phyloP scores from a whole-genome alignment of 1,140 invertebrate genomes.

The Sycophaga agraensis region DNA sequence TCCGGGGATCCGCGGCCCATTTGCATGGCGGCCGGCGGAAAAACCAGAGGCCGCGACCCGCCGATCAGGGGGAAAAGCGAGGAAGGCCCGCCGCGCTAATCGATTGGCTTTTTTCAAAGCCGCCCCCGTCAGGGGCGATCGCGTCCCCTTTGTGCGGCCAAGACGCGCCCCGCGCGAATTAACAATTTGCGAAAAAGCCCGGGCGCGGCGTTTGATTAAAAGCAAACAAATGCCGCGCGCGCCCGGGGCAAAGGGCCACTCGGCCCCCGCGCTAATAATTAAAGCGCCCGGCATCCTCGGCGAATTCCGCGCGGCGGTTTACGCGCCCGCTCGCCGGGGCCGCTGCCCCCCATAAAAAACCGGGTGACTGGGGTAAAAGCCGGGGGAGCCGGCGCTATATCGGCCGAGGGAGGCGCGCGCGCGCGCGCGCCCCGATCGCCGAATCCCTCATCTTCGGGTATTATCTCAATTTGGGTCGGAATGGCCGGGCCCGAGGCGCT shows the following conservation, averaged over 20 bases:
- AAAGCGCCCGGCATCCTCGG: no score
- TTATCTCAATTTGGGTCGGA: conserved; percentile 11
- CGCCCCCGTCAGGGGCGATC: no score
- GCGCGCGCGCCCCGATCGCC: conserved; percentile 1
- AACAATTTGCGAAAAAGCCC: conserved; percentile 1
- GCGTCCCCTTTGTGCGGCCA: no score
- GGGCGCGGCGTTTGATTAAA: conserved; percentile 5
- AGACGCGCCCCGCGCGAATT: no score
- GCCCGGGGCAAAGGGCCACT: neutral
- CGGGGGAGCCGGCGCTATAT: neutral
- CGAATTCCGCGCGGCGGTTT: no score
- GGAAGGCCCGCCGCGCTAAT: no score
- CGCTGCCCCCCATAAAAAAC: neutral
- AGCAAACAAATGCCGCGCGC: neutral
- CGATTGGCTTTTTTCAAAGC: neutral
- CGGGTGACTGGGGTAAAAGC: conserved; percentile 24
- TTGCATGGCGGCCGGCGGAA: no score
- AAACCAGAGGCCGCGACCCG: no score
- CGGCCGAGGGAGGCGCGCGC: neutral
- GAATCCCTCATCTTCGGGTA: conserved; percentile 24
- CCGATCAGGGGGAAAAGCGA: no score
- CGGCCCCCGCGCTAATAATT: neutral
- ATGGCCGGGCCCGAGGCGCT: neutral
- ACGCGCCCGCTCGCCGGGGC: neutral
- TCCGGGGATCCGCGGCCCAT: no score